A percentile compares a stretch with the other conserved stretches of the same genome.
Evolutionary conservation across 2,113 vertebrate species (phyloP).

Genomic region (Myiopsitta monachus): DNA sequence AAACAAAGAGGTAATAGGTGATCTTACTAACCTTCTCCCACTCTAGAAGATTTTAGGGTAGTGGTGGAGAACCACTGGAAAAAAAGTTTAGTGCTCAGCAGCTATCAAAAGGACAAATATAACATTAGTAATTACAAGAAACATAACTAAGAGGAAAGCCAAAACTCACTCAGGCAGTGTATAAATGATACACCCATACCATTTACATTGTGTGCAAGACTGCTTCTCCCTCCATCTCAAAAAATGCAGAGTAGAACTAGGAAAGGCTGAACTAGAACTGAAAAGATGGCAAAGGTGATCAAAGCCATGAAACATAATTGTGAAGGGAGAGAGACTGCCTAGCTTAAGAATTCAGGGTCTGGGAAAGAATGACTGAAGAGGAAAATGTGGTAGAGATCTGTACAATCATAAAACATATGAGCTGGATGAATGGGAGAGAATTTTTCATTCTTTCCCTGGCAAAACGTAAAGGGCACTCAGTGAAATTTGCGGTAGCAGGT

Average conservation of each 20-base stretch:
- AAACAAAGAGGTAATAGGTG: background rate
- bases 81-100: background rate
- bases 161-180: background rate
- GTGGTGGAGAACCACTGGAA: background rate
- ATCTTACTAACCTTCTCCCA: background rate
- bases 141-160: background rate
- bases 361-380: background rate
- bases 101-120: background rate
- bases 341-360: background rate
- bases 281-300: background rate
- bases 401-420: background rate
- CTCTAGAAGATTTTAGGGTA: background rate
- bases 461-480: background rate
- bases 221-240: background rate
- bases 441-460: slow-evolving; percentile 7
- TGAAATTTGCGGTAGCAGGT: background rate
- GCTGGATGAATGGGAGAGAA: background rate
- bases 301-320: background rate
- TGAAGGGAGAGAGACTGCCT: background rate
- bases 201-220: background rate
- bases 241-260: background rate
- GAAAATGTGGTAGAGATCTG: background rate
- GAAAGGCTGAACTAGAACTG: background rate
- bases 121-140: background rate
- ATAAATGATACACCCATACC: background rate